Conservation (phyloP, 2,113 vertebrate genomes). For the Scatophagus argus region DNA sequence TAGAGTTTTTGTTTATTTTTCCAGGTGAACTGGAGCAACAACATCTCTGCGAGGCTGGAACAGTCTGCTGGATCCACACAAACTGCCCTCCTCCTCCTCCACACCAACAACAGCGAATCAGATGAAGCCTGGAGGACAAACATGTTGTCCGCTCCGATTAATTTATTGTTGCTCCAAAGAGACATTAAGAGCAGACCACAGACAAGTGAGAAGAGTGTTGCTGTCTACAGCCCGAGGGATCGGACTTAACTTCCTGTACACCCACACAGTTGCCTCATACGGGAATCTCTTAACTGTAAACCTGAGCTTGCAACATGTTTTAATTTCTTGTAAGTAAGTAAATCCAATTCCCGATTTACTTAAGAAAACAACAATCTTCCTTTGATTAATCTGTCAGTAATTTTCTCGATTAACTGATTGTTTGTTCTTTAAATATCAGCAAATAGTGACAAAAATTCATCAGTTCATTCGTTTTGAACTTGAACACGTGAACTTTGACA, state of each 20-base stretch:
- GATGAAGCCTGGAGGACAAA: constrained; percentile 67
- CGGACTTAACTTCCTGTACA: constrained; percentile 41
- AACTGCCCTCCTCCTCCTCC: constrained; percentile 45
- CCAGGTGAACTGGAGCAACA: constrained; percentile 6
- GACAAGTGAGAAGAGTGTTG: constrained; percentile 56
- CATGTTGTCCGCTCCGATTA: constrained; percentile 65
- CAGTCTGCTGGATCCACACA: constrained; percentile 12
- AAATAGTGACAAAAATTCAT: background rate
- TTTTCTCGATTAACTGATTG: background rate
- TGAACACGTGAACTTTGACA: too few relatives aligned
- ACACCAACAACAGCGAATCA: constrained; percentile 29
- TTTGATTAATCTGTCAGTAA: background rate
- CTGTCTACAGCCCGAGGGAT: constrained; percentile 59
- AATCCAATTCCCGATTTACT: background rate
- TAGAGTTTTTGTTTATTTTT: constrained; percentile 6
- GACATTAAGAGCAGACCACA: constrained; percentile 64
- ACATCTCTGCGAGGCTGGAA: constrained; percentile 9
- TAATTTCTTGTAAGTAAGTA: background rate
- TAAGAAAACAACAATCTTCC: background rate
- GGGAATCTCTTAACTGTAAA: constrained; percentile 5
- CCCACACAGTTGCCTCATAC: constrained; percentile 44
- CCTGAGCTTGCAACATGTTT: background rate
- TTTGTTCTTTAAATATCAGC: background rate
- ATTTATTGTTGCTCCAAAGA: constrained; percentile 70
- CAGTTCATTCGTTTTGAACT: too few relatives aligned